These are phyloP conservation scores for Desmodus rotundus DNA, from an alignment of 2,113 vertebrate genomes.

Conservation along the genomic window DNA sequence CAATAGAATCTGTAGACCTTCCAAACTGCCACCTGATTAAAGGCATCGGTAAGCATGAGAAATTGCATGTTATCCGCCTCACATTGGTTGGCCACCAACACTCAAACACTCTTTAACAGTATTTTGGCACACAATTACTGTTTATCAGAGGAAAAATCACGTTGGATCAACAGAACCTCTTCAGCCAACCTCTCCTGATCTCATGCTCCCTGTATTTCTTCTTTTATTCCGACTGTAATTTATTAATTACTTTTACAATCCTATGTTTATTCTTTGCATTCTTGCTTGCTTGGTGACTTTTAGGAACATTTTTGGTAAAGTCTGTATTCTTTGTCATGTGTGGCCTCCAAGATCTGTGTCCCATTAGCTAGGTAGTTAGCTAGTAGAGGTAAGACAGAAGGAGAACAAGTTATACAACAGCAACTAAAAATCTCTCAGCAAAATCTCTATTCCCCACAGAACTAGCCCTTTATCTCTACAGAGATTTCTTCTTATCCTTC, in stretches of 20 bases:
- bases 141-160: neutral
- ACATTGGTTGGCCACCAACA: neutral
- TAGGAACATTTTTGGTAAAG: neutral
- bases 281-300: neutral
- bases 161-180: neutral
- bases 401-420: neutral
- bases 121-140: neutral
- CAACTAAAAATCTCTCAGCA: neutral
- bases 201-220: neutral
- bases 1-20: conserved; percentile 75
- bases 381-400: neutral
- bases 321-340: neutral
- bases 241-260: neutral
- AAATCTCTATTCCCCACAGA: neutral
- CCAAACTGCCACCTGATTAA: conserved; percentile 82
- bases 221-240: neutral
- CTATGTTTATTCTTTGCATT: neutral
- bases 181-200: neutral
- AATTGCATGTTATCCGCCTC: neutral
- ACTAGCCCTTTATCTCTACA: neutral
- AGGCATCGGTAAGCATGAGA: conserved; percentile 82
- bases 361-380: neutral
- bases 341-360: neutral
- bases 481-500: neutral
- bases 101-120: neutral